Evolutionary conservation across 2,797 vertebrate genomes (phyloP), one percentile per base, ranked within the genome.

Genomic region (Enteromius radiatus): DNA sequence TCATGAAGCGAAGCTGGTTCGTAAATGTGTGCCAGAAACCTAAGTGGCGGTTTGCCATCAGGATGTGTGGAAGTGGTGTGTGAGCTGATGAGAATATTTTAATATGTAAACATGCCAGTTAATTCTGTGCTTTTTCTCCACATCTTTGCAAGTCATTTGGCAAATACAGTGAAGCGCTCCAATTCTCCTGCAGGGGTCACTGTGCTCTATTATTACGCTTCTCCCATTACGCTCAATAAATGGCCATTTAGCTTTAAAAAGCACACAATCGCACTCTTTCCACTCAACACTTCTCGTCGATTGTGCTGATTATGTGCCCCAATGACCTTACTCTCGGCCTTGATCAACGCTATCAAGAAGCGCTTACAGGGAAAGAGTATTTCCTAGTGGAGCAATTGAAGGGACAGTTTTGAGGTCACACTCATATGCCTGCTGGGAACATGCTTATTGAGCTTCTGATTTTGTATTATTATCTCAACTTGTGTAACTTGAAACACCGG

Each of bases 241-340:
- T 47, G 26, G 26, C 41, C 73, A 41, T 36, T 43, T 63, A 6
- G 28, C 15, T 23, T 75, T 82, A 88, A 83, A 82, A 52, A 45
- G 54, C 73, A 63, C 56, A 69, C 64, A 41, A 80, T 68, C 45
- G 10, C 76, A 36, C 43, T 38, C 63, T 52, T 67, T 74, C 52
- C 45, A 59, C 76, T 70, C 80, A 85, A 84, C 81, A 74, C 86
- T 82, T 80, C 75, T 61, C 15, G 56, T 86, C 75, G 85, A 91
- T 90, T 88, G 86, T 67, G 43, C 80, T 84, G 79, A 88, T 92
- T 88, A 91, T 88, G 90, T 78, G 86, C 87, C 84, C 89, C 89
- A 87, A 80, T 90, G 87, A 86, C 90, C 87, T 86, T 75, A 73
- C 84, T 84, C 70, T 74, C 74, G 33, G 36, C 59, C 82, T 80